Conservation (phyloP, 2,888 invertebrate species). For the Caenorhabditis sp. region DNA sequence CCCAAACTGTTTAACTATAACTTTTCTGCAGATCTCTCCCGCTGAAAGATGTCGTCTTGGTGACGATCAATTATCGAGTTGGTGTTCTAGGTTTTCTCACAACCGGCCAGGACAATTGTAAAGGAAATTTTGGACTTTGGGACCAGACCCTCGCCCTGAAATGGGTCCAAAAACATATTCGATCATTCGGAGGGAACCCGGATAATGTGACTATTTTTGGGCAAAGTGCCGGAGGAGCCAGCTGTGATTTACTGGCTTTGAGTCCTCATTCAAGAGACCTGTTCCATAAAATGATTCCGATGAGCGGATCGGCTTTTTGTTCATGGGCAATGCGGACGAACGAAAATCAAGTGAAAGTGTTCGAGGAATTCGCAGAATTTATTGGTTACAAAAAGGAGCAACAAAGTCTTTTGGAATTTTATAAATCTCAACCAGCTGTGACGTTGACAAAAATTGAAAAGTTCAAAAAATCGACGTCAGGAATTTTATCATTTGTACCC, state of each 20-base stretch:
- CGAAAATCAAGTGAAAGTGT: not conserved
- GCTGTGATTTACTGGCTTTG: slow-evolving; percentile 7
- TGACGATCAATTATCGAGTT: slow-evolving; percentile 61
- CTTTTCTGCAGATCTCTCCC: slow-evolving; percentile 54
- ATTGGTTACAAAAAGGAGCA: slow-evolving; percentile 6
- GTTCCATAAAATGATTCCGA: not conserved
- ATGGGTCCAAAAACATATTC: slow-evolving; percentile 27
- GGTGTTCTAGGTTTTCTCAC: slow-evolving; percentile 59
- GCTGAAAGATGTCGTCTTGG: slow-evolving; percentile 57
- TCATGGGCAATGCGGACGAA: not conserved
- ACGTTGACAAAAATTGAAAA: slow-evolving; percentile 3
- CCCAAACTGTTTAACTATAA: slow-evolving; percentile 10
- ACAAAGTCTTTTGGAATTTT: slow-evolving; percentile 6
- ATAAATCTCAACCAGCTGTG: slow-evolving; percentile 6
- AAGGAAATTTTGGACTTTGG: slow-evolving; percentile 17
- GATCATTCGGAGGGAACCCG: slow-evolving; percentile 20
- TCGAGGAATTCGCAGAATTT: slow-evolving; percentile 8
- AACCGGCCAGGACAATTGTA: slow-evolving; percentile 31
- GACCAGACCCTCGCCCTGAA: slow-evolving; percentile 19
- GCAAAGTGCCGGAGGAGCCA: slow-evolving; percentile 27
- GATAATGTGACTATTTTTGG: slow-evolving; percentile 23
- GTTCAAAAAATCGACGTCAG: slow-evolving; percentile 14
- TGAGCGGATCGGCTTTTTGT: not conserved
- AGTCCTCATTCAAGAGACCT: slow-evolving; percentile 8
- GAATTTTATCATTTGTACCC: slow-evolving; percentile 12